These are phyloP conservation scores for Noctua fimbriata DNA, from an alignment of 2,888 invertebrate species.

Conservation along the genomic window DNA sequence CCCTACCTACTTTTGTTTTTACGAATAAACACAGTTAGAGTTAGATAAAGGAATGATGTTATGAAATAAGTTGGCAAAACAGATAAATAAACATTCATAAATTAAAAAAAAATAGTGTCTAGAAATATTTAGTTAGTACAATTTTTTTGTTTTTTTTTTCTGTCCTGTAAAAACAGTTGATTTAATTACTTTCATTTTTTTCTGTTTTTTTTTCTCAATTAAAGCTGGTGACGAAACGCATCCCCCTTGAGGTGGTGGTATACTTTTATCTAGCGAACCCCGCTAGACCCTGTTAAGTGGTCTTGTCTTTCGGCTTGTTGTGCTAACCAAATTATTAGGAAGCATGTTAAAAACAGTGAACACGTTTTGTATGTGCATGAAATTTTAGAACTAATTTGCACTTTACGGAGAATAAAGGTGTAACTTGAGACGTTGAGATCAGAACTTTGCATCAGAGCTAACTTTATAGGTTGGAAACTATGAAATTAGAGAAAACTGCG, in stretches of 20 bases:
- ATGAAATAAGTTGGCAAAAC: background rate
- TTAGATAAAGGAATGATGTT: background rate
- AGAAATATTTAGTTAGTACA: background rate
- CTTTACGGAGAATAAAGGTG: constrained; percentile 16
- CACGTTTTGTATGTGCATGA: constrained; percentile 43
- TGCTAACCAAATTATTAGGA: constrained; percentile 61
- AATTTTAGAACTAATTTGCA: constrained; percentile 25
- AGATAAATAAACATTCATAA: background rate
- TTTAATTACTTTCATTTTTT: background rate
- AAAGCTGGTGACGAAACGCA: constrained; percentile 39
- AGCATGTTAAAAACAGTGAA: constrained; percentile 51
- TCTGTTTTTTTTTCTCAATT: background rate
- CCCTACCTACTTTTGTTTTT: background rate
- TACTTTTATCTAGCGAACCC: constrained; percentile 39
- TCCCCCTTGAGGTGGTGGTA: constrained; percentile 49
- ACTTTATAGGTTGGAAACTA: constrained; percentile 14
- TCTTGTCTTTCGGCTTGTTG: constrained; percentile 54
- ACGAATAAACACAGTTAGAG: background rate
- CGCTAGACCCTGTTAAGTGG: constrained; percentile 53
- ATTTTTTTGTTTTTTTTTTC: background rate
- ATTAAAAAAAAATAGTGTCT: background rate
- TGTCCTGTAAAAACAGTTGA: background rate
- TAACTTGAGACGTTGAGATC: background rate
- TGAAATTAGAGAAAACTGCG: background rate
- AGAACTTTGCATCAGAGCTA: constrained; percentile 6